Evolutionary conservation across 2,888 invertebrate species (phyloP), one percentile per base, ranked within the genome.

Genomic region (Mycalesis mineus): DNA sequence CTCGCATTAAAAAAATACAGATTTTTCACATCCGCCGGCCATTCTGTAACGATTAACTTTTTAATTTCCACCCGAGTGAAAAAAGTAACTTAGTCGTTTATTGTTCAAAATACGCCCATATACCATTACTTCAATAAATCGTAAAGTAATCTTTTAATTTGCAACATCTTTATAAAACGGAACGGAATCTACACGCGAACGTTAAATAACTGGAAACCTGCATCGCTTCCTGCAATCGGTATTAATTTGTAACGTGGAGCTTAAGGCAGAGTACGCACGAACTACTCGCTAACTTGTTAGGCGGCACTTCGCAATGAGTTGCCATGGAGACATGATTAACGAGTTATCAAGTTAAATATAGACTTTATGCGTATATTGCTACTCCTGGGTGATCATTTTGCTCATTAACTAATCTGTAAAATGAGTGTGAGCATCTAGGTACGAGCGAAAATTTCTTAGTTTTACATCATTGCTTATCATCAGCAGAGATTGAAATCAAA

Each of bases 231-330:
- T 63, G 61, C 64, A 63, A 65, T 63, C 65, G 58, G 54, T 61
- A 65, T 65, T 65, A 65, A 65, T 63, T 65, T 61, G 61, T 65
- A 65, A 60, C 63, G 55, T 63, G 65, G 33, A 50, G 51, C 50
- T 55, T 54, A 54, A 58, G 56, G 55, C 14, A 37, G 47, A 31
- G 11, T 22, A 13, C 52, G 37, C 15, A 36, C 42, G 53, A 13
- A 45, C 42, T 9, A 15, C 47, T 29, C 15, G 47, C 47, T 29
- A 51, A 40, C 50, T 40, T 14, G 40, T 29, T 40, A 29, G 15
- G 7, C 47, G 15, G 7, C 31, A 47, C 14, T 47, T 47, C 47
- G 13, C 15, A 33, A 47, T 45, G 45, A 45, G 15, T 45, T 45
- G 15, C 13, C 45, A 14, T 45, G 17, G 29, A 13, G 28, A 14